Conservation (phyloP, 1,140 invertebrate genomes). For the Mercenaria mercenaria region DNA sequence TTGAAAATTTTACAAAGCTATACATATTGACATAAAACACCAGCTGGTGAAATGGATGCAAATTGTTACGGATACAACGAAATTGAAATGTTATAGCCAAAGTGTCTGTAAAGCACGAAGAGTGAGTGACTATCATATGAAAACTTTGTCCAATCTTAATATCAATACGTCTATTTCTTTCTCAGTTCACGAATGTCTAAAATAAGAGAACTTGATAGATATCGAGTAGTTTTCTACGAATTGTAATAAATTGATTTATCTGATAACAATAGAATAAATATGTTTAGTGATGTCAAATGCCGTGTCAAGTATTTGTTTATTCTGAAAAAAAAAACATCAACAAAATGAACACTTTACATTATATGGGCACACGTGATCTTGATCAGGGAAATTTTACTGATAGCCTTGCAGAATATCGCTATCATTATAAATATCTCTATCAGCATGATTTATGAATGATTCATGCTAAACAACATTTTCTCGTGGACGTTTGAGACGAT, state of each 20-base stretch:
- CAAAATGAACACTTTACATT: too few species aligned
- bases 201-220: conserved; percentile 41
- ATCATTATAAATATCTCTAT: conserved; percentile 14
- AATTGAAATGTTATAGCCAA: too few species aligned
- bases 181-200: conserved; percentile 51
- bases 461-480: background rate
- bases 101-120: background rate
- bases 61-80: too few species aligned
- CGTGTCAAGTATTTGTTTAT: conserved; percentile 57
- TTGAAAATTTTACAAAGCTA: too few species aligned
- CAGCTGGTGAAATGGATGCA: too few species aligned
- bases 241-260: conserved; percentile 64
- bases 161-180: conserved; percentile 61
- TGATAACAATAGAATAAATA: conserved; percentile 65
- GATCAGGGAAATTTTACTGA: conserved; percentile 30
- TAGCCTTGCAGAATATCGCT: background rate
- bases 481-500: background rate
- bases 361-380: conserved; percentile 19
- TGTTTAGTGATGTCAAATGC: conserved; percentile 62
- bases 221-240: conserved; percentile 49
- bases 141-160: conserved; percentile 45
- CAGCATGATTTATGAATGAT: conserved; percentile 1
- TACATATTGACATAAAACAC: too few species aligned
- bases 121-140: conserved; percentile 25
- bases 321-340: too few species aligned